phyloP scores from a whole-genome alignment of 2,113 vertebrate species.

The Crypturellus undulatus region DNA sequence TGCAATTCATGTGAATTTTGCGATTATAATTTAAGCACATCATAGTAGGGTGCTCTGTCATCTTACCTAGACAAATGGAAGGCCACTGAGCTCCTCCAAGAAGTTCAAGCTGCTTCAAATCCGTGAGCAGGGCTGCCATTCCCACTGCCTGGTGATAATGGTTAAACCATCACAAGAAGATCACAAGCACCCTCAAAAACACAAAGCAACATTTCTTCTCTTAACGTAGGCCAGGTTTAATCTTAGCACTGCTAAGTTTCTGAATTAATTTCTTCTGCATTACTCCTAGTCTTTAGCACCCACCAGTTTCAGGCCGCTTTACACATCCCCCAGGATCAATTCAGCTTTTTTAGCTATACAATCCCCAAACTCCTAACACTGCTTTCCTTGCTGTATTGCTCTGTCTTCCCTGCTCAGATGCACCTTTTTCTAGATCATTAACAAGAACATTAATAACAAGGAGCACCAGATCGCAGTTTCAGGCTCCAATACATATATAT shows the following conservation, averaged over 20 bases:
- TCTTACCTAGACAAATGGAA: not conserved
- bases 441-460: not conserved
- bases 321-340: not conserved
- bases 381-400: not conserved
- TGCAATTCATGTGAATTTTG: fast-evolving
- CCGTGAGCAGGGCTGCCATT: not conserved
- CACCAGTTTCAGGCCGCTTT: not conserved
- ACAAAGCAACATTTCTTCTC: not conserved
- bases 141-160: not conserved
- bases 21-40: fast-evolving
- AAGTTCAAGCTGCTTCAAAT: not conserved
- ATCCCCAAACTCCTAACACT: not conserved
- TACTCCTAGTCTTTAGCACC: not conserved
- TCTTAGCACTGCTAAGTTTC: not conserved
- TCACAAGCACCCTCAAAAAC: not conserved
- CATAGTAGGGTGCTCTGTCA: not conserved
- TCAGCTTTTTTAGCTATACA: not conserved
- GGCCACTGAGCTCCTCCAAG: fast-evolving
- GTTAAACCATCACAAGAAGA: not conserved
- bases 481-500: not conserved
- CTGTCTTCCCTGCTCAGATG: not conserved
- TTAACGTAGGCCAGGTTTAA: not conserved
- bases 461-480: not conserved
- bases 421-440: not conserved
- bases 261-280: not conserved